Percentiles rank a stretch among this genome's conserved stretches.
Conservation (phyloP, 2,113 vertebrate species). For the Pitta sordida region DNA sequence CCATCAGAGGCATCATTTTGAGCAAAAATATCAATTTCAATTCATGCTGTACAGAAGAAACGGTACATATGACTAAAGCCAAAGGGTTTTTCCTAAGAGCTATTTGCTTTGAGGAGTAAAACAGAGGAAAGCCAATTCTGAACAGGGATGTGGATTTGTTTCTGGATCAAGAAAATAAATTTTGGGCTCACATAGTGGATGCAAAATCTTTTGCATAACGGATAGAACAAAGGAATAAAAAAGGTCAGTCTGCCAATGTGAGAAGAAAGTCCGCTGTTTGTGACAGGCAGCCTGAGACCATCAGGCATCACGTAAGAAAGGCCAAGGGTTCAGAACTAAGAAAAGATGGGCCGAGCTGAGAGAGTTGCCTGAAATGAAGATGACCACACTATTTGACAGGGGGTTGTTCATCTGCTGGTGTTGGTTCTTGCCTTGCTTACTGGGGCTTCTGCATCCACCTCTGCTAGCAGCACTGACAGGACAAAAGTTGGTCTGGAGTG, state of each 20-base stretch:
- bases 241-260: background rate
- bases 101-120: background rate
- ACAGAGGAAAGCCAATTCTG: background rate
- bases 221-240: background rate
- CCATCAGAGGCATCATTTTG: background rate
- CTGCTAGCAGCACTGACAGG: background rate
- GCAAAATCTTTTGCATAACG: background rate
- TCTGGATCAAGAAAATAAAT: background rate
- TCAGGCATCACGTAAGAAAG: background rate
- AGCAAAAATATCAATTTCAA: background rate
- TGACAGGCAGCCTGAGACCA: background rate
- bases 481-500: background rate
- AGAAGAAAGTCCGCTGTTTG: background rate
- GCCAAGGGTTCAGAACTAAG: background rate
- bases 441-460: background rate
- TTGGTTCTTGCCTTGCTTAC: background rate
- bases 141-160: background rate
- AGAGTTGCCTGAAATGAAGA: background rate
- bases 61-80: background rate
- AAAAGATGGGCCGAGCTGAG: background rate
- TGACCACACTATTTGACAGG: accelerated
- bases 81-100: background rate
- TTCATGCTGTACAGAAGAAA: background rate
- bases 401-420: background rate
- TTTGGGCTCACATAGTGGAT: background rate